Evolutionary conservation across 2,113 vertebrate species (phyloP).

Genomic region (Microcebus lehilahytsara): DNA sequence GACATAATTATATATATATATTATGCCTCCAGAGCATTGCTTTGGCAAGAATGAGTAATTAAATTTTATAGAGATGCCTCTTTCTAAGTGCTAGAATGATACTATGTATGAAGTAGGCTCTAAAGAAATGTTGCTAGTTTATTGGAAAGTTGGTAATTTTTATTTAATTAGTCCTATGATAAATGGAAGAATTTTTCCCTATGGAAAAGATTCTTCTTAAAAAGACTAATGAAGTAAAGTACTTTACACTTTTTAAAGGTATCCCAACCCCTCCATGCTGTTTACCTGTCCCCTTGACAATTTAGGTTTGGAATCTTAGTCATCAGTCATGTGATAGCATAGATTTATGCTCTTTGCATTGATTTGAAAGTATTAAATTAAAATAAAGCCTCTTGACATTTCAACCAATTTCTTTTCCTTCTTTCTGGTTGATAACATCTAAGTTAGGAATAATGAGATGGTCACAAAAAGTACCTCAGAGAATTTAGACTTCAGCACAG

Average conservation of each 20-base stretch:
- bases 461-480: neutral
- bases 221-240: neutral
- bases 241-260: neutral
- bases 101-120: neutral
- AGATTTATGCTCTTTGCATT: neutral
- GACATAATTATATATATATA: neutral
- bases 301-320: neutral
- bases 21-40: neutral
- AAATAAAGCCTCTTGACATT: neutral
- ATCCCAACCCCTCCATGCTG: neutral
- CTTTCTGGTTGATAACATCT: neutral
- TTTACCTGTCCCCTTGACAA: neutral
- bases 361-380: neutral
- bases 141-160: slow-evolving; percentile 39
- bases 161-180: slow-evolving; percentile 34
- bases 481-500: neutral
- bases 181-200: neutral
- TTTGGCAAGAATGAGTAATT: slow-evolving; percentile 31
- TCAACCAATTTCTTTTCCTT: neutral
- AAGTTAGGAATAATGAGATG: neutral
- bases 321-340: neutral
- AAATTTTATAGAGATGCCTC: neutral
- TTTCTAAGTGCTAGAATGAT: neutral
- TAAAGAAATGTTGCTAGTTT: slow-evolving; percentile 10
- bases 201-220: neutral